These are phyloP conservation scores for Coleophora deauratella DNA, from an alignment of 2,888 invertebrate species.

Conservation along the genomic window DNA sequence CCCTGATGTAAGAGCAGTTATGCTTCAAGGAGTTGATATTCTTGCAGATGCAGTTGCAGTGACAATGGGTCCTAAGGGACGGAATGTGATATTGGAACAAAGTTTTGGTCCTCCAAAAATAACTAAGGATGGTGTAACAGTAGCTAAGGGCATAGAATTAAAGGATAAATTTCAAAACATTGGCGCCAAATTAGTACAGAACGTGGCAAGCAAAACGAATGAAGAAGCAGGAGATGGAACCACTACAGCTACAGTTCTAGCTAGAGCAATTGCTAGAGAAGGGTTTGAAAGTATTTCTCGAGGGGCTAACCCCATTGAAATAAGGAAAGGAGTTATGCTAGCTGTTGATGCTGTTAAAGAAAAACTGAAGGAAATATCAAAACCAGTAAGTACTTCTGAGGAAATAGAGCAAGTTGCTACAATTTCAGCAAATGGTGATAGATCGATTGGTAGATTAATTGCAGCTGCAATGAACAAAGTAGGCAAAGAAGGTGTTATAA, in stretches of 20 bases:
- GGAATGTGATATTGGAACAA: slow-evolving; percentile 99
- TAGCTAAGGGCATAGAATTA: slow-evolving; percentile 97
- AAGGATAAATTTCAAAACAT: slow-evolving; percentile 99
- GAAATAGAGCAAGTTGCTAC: slow-evolving; percentile 99
- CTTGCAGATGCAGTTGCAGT: slow-evolving; percentile 99
- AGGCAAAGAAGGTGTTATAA: slow-evolving; percentile 98
- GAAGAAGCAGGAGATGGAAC: slow-evolving; percentile 99
- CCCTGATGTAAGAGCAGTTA: slow-evolving; percentile 92
- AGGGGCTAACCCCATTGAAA: slow-evolving; percentile 97
- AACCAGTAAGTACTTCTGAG: slow-evolving; percentile 93
- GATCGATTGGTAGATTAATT: slow-evolving; percentile 90
- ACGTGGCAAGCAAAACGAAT: slow-evolving; percentile 99
- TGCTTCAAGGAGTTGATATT: slow-evolving; percentile 98
- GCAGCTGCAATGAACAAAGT: slow-evolving; percentile 97
- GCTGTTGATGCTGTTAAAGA: slow-evolving; percentile 95
- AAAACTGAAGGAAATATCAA: slow-evolving; percentile 89
- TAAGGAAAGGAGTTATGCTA: slow-evolving; percentile 90
- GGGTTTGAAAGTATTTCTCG: slow-evolving; percentile 98
- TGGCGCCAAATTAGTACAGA: slow-evolving; percentile 97
- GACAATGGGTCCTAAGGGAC: slow-evolving; percentile 99
- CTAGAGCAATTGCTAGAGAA: slow-evolving; percentile 97
- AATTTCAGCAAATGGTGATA: slow-evolving; percentile 98
- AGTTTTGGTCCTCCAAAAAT: slow-evolving; percentile 99
- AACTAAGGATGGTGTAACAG: slow-evolving; percentile 99
- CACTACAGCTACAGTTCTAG: slow-evolving; percentile 97